Evolutionary conservation across 2,888 invertebrate genomes (phyloP).

Genomic region (Pseudoips prasinana): DNA sequence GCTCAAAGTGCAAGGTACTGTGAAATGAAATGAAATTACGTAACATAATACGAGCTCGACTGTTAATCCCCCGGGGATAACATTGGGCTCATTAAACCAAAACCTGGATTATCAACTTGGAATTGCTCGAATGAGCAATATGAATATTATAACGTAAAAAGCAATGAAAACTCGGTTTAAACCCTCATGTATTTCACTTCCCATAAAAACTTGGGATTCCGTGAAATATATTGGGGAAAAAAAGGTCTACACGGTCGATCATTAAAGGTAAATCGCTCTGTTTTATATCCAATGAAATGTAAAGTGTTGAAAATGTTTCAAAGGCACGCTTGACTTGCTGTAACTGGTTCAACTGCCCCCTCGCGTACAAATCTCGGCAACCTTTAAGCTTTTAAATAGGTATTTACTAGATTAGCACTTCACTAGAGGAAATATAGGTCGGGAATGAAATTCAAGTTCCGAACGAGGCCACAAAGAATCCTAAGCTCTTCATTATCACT

Average conservation of each 20-base stretch:
- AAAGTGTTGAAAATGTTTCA: constrained; percentile 59
- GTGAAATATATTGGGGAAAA: constrained; percentile 69
- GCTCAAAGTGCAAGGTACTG: constrained; percentile 51
- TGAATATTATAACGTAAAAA: constrained; percentile 73
- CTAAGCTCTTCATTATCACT: constrained; percentile 18
- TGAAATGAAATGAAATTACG: constrained; percentile 48
- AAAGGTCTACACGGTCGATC: constrained; percentile 69
- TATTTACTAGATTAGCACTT: constrained; percentile 8
- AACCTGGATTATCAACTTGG: constrained; percentile 73
- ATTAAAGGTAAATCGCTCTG: constrained; percentile 73
- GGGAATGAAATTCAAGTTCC: constrained; percentile 11
- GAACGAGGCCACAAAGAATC: constrained; percentile 15
- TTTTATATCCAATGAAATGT: constrained; percentile 67
- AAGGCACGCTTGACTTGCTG: constrained; percentile 42
- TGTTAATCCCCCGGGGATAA: constrained; percentile 62
- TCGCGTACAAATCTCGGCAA: constrained; percentile 24
- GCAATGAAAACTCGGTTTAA: constrained; percentile 71
- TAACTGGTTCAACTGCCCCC: constrained; percentile 27
- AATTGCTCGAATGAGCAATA: constrained; percentile 67
- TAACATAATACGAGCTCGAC: constrained; percentile 46
- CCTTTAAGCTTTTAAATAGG: constrained; percentile 29
- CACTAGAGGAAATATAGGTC: constrained; percentile 6
- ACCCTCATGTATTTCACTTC: constrained; percentile 68
- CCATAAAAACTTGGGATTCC: constrained; percentile 72
- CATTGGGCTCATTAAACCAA: constrained; percentile 65